phyloP scores from a whole-genome alignment of 2,113 vertebrate genomes.

The Ramphastos sulfuratus region DNA sequence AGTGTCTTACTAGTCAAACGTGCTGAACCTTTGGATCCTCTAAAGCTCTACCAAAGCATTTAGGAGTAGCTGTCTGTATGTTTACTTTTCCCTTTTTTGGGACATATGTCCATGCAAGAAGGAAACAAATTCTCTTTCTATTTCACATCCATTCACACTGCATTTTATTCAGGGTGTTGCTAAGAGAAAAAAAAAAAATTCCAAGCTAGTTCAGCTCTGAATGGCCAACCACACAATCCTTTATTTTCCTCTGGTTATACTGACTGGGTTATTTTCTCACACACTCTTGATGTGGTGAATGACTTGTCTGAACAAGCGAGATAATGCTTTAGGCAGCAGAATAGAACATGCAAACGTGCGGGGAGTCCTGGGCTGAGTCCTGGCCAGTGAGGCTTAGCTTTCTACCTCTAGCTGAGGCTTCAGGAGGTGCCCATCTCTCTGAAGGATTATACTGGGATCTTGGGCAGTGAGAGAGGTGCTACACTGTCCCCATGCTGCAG shows the following conservation, averaged over 20 bases:
- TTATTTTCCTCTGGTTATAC: conserved; percentile 3
- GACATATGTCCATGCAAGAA: not conserved
- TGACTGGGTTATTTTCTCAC: conserved; percentile 69
- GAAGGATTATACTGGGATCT: not conserved
- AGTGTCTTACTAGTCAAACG: conserved; percentile 11
- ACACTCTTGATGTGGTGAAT: conserved; percentile 33
- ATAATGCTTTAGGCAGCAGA: conserved; percentile 68
- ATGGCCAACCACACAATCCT: conserved; percentile 29
- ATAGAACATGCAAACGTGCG: conserved; percentile 61
- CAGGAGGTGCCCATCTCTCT: not conserved
- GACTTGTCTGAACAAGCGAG: conserved; percentile 73
- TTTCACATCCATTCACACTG: conserved; percentile 10
- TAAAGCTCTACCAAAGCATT: conserved; percentile 1
- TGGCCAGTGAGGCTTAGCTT: not conserved
- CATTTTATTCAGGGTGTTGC: conserved; percentile 30
- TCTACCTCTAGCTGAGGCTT: not conserved
- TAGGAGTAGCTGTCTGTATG: conserved; percentile 7
- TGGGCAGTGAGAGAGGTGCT: not conserved
- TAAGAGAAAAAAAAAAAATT: not conserved
- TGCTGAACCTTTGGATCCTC: conserved; percentile 13
- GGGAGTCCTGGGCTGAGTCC: not conserved
- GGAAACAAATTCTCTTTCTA: conserved; percentile 10
- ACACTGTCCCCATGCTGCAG: not conserved
- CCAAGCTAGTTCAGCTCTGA: conserved; percentile 49
- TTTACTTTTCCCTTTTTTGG: conserved; percentile 25